phyloP scores from a whole-genome alignment of 1,140 invertebrate genomes.

The Leptestheria dahalacensis region DNA sequence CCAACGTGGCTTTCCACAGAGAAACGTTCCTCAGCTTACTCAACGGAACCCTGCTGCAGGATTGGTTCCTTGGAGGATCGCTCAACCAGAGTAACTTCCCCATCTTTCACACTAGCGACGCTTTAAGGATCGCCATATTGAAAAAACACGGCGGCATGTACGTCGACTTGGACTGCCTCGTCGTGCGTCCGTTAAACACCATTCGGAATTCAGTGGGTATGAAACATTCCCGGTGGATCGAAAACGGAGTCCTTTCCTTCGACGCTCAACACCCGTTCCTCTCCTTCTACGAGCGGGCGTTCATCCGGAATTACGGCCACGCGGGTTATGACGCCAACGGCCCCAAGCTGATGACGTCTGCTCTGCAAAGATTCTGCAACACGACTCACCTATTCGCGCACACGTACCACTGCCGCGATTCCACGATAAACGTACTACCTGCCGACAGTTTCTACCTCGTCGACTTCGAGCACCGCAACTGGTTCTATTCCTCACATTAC shows the following conservation, averaged over 20 bases:
- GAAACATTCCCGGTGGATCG: background rate
- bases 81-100: conserved; percentile 37
- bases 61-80: conserved; percentile 22
- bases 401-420: background rate
- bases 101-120: conserved; percentile 46
- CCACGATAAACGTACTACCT: background rate
- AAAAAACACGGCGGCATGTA: conserved; percentile 65
- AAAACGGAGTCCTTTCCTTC: conserved; percentile 8
- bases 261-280: background rate
- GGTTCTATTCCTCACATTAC: background rate
- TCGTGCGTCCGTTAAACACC: conserved; percentile 30
- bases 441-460: background rate
- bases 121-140: conserved; percentile 49
- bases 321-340: background rate
- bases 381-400: background rate
- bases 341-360: background rate
- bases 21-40: background rate
- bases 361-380: background rate
- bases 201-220: background rate
- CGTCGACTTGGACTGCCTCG: conserved; percentile 56
- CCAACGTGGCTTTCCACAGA: background rate
- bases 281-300: background rate
- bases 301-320: background rate
- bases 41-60: background rate
- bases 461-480: background rate